A percentile compares a stretch with the other conserved stretches of the same genome.
Conservation (phyloP, 2,113 vertebrate genomes). For the Cololabis saira region DNA sequence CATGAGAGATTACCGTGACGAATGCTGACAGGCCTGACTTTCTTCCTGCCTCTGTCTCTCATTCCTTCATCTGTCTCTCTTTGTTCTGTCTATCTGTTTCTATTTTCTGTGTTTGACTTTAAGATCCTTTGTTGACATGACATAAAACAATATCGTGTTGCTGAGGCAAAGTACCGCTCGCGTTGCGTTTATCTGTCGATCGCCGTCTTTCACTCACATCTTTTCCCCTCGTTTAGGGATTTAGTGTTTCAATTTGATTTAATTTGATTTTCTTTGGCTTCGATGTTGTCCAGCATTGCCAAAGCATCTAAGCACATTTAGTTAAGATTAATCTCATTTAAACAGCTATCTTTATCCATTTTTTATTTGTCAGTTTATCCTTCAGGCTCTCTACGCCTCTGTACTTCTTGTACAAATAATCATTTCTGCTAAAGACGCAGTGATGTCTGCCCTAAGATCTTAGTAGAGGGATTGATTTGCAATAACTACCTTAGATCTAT, state of each 20-base stretch:
- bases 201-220: neutral
- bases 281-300: conserved; percentile 18
- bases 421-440: conserved; percentile 38
- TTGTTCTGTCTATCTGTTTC: conserved; percentile 33
- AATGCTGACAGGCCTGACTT: conserved; percentile 41
- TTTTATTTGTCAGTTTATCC: neutral
- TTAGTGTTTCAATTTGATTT: conserved; percentile 21
- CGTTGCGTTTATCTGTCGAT: conserved; percentile 18
- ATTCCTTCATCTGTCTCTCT: conserved; percentile 33
- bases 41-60: conserved; percentile 29
- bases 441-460: conserved; percentile 31
- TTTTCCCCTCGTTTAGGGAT: no score
- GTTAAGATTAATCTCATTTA: conserved; percentile 30
- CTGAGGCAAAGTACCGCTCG: conserved; percentile 9
- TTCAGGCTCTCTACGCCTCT: neutral
- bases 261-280: conserved; percentile 39
- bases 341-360: conserved; percentile 14
- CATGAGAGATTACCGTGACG: conserved; percentile 60
- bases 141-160: conserved; percentile 20
- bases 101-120: conserved; percentile 24
- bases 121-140: conserved; percentile 28
- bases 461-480: conserved; percentile 41
- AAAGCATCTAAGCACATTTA: conserved; percentile 48
- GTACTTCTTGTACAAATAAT: neutral
- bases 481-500: conserved; percentile 32